Evolutionary conservation across 2,888 invertebrate species (phyloP).

Genomic region (Noctua fimbriata): DNA sequence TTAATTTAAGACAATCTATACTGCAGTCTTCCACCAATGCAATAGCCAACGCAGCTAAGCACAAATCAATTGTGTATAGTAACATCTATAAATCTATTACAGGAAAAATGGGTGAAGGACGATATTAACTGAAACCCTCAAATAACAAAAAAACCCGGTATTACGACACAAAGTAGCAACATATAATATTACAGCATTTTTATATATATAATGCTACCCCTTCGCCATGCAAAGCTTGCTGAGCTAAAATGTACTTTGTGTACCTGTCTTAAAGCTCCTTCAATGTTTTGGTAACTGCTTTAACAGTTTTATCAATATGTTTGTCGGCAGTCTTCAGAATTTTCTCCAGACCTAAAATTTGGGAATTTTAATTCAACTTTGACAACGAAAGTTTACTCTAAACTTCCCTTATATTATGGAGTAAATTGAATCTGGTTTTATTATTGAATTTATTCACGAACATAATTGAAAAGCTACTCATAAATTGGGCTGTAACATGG

Average conservation of each 20-base stretch:
- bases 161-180: constrained; percentile 57
- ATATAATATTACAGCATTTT: constrained; percentile 44
- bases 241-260: constrained; percentile 62
- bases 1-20: neutral
- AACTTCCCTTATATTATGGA: neutral
- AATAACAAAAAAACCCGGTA: constrained; percentile 11
- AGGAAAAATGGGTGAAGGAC: neutral
- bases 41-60: neutral
- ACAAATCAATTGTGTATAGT: neutral
- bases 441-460: neutral
- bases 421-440: neutral
- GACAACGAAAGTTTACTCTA: neutral
- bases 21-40: neutral
- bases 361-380: constrained; percentile 36
- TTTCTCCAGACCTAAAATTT: constrained; percentile 76
- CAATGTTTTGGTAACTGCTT: constrained; percentile 78
- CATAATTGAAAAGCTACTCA: neutral
- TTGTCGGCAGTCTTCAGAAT: constrained; percentile 81
- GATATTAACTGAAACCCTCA: constrained; percentile 5
- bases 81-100: neutral
- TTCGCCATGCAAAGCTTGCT: constrained; percentile 76
- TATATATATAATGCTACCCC: constrained; percentile 47
- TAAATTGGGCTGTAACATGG: neutral
- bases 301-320: constrained; percentile 81
- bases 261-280: constrained; percentile 79